Base-by-base conservation (phyloP, 2,888 invertebrate genomes). In the Altica lythri region DNA sequence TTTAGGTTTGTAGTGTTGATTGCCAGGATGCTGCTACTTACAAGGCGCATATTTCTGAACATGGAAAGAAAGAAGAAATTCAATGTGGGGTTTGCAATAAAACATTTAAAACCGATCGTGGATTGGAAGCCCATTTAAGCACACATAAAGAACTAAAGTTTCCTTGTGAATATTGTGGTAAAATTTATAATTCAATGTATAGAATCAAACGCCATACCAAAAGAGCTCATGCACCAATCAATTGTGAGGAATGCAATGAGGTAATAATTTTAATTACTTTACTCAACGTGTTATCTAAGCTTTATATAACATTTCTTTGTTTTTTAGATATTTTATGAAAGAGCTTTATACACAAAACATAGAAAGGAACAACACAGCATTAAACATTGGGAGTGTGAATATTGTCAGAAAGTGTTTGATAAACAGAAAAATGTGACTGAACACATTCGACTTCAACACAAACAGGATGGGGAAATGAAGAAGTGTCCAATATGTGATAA, bases 401-500 rank as follows among this genome's bases (percentile, higher is more conserved):
- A 60, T 59, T 71, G 71, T 47, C 60, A 65, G 10, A 71, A 68
- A 53, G 55, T 49, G 12, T 70, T 70, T 45, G 66, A 68, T 30
- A 70, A 68, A 54, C 50, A 57, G 9, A 71, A 70, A 59, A 71
- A 71, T 55, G 46, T 71, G 13, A 65, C 64, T 13, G 71, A 71
- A 58, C 71, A 71, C 52, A 61, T 70, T 13, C 57, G 71, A 37
- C 59, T 71, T 1, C 81, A 81, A 65, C 60, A 81, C 18, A 81
- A 80, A 38, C 78, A 77, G 19, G 80, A 81, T 34, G 80, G 79
- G 49, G 76, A 78, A 1, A 78, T 78, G 27, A 79, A 77, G 38
- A 78, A 80, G 18, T 81, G 81, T 59, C 77, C 78, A 53, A 75
- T 79, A 1, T 81, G 81, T 57, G 79, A 79, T 0, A 80, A 80